A percentile compares a stretch with the other conserved stretches of the same genome.
phyloP scores from a whole-genome alignment of 2,113 vertebrate genomes.

The Melospiza melodia region DNA sequence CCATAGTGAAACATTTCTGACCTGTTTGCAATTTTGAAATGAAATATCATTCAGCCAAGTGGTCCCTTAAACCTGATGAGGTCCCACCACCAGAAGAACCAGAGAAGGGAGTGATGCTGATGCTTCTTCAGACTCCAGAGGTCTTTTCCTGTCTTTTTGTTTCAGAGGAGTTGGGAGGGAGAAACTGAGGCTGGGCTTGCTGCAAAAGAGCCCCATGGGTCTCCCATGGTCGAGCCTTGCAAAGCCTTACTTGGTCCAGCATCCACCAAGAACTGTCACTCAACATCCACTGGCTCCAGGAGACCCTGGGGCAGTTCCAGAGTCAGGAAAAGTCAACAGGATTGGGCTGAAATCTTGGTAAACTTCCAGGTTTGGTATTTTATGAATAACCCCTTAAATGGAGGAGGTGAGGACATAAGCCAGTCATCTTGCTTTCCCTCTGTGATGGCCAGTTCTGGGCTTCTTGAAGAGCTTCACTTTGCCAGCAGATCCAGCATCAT shows the following conservation, averaged over 20 bases:
- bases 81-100: neutral
- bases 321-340: neutral
- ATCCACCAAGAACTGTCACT: neutral
- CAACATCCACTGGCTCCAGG: neutral
- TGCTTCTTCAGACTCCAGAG: neutral
- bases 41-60: neutral
- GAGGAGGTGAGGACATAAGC: neutral
- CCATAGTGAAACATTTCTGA: constrained; percentile 29
- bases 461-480: neutral
- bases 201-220: neutral
- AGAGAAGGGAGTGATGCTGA: neutral
- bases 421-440: neutral
- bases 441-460: neutral
- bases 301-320: neutral
- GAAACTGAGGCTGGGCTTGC: neutral
- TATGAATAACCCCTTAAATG: neutral
- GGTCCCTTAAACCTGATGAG: neutral
- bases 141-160: neutral
- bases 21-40: neutral
- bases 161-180: neutral
- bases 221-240: neutral
- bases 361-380: neutral
- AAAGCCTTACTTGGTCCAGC: neutral
- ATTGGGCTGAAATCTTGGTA: neutral
- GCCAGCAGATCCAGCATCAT: neutral